Evolutionary conservation across 1,140 invertebrate species (phyloP), one percentile per base, ranked within the genome.

Genomic region (Bombus balteatus): DNA sequence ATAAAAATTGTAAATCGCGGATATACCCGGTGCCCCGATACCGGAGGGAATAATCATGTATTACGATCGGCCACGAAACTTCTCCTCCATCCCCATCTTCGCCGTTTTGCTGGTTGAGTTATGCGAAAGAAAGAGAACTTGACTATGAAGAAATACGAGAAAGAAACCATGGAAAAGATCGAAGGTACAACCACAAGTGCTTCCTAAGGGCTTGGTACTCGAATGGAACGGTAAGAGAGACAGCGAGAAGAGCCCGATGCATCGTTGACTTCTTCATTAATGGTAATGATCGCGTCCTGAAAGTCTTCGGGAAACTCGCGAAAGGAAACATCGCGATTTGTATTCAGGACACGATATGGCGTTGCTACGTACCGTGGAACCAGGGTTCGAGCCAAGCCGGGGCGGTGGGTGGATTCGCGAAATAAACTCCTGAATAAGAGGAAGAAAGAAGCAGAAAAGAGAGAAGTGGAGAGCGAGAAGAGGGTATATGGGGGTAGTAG

Each of bases 321-420:
- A 89, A 91, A 91, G 91, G 91, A 92, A 93, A 92, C 91, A 85
- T 90, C 86, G 88, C 92, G 92, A 94, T 94, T 94, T 92, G 93
- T 94, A 94, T 94, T 93, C 93, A 93, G 91, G 87, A 91, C 90
- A 86, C 89, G 89, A 73, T 87, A 80, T 81, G 83, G 59, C 78
- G 78, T 81, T 71, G 71, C 72, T 87, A 76, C 41, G 83, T 84
- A 80, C 66, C 39, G 22, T 39, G 75, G 76, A 72, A 43, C 37
- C 71, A 43, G 73, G 83, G 59, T 71, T 65, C 83, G 84, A 90
- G 89, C 89, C 89, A 88, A 90, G 89, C 53, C 62, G 32, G n/a
- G 74, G 70, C 53, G 77, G 59, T 62, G 87, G 91, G 68, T 89
- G 84, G 88, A 92, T 92, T 92, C 91, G 83, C 86, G 91, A 93